Conservation (phyloP, 35 echinoderm and acorn worm species). For the Apostichopus californicus region DNA sequence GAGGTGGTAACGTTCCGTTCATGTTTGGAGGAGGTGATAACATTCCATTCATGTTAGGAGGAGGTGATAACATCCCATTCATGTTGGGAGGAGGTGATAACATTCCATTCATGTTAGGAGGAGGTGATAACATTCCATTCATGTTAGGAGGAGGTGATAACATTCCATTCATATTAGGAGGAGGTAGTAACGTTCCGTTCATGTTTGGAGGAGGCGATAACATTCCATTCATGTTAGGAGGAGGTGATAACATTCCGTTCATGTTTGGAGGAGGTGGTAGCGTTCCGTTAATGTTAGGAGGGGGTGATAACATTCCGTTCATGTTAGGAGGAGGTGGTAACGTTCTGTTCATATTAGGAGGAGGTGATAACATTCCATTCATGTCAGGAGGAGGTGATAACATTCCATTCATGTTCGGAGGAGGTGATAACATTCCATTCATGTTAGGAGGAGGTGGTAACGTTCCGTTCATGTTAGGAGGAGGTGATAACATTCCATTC, state of each 20-base stretch:
- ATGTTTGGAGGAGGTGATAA: not conserved
- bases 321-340: not conserved
- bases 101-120: not conserved
- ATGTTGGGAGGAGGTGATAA: not conserved
- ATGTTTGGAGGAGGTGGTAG: no score
- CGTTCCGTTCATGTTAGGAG: not conserved
- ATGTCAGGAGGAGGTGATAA: not conserved
- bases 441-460: no score
- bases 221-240: not conserved
- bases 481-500: not conserved
- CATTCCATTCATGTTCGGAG: not conserved
- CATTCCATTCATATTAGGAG: not conserved
- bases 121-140: not conserved
- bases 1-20: not conserved
- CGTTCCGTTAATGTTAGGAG: not conserved
- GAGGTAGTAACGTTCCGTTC: not conserved
- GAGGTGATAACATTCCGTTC: not conserved
- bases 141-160: not conserved
- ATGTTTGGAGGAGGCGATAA: not conserved
- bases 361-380: not conserved
- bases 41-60: not conserved
- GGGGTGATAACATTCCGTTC: not conserved
- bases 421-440: not conserved
- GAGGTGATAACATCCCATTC: not conserved
- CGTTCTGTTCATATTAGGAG: not conserved